These are phyloP conservation scores for Acipenser transmontanus DNA, from an alignment of 2,797 vertebrate genomes.

Conservation along the genomic window DNA sequence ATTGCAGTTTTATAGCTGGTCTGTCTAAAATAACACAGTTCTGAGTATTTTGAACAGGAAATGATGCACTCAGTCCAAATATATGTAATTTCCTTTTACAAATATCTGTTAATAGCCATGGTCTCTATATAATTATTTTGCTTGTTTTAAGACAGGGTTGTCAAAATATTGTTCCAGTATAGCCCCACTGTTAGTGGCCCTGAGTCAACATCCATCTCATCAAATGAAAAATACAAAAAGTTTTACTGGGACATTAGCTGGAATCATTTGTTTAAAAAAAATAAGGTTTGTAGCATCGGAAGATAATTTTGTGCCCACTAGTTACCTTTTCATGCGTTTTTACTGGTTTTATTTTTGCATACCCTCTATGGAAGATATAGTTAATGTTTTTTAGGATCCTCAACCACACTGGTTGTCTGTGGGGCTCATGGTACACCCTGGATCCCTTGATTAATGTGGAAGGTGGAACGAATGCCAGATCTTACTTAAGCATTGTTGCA, in stretches of 20 bases:
- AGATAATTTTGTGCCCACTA: slow-evolving; percentile 35
- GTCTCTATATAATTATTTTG: slow-evolving; percentile 14
- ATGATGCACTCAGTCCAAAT: slow-evolving; percentile 12
- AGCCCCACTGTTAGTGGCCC: slow-evolving; percentile 43
- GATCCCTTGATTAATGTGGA: no score
- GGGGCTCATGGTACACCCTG: no score
- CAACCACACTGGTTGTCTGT: no score
- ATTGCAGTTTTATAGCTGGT: slow-evolving; percentile 36
- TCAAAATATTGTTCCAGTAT: slow-evolving; percentile 50
- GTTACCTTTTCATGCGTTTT: slow-evolving; percentile 36
- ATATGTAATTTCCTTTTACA: not conserved
- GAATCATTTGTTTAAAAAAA: slow-evolving; percentile 22
- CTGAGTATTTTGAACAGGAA: slow-evolving; percentile 21
- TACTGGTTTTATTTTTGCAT: slow-evolving; percentile 24
- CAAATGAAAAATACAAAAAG: slow-evolving; percentile 46
- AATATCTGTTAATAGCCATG: not conserved
- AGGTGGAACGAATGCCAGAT: no score
- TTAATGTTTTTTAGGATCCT: no score
- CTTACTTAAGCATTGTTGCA: no score
- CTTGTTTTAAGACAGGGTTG: slow-evolving; percentile 27
- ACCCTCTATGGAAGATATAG: no score
- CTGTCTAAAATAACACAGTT: slow-evolving; percentile 20
- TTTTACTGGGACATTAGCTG: slow-evolving; percentile 30
- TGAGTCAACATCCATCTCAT: slow-evolving; percentile 43
- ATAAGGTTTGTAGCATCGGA: slow-evolving; percentile 30